Conservation (phyloP, 1,140 invertebrate genomes). For the Temnothorax longispinosus region DNA sequence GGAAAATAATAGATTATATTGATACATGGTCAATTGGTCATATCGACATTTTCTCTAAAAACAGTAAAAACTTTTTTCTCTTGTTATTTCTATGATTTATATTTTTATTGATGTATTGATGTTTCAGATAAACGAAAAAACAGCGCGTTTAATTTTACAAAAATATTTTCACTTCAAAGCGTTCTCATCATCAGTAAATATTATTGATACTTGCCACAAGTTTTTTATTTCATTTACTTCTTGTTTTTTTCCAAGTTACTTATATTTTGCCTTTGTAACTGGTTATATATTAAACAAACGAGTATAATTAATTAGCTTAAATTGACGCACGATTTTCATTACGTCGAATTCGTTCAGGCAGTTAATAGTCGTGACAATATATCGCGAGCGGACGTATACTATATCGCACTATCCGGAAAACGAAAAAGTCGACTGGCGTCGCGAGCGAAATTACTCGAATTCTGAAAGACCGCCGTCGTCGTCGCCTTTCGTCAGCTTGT, state of each 20-base stretch:
- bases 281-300: background rate
- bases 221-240: background rate
- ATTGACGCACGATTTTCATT: background rate
- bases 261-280: background rate
- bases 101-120: slow-evolving; percentile 2
- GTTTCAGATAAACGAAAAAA: slow-evolving; percentile 1
- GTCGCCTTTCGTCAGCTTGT: background rate
- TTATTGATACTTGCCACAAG: background rate
- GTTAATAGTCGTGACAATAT: slow-evolving; percentile 4
- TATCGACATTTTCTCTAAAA: background rate
- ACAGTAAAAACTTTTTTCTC: background rate
- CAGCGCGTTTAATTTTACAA: background rate
- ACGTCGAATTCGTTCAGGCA: background rate
- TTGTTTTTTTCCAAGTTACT: background rate
- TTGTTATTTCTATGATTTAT: background rate
- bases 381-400: background rate
- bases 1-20: background rate
- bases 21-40: no score
- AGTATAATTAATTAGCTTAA: background rate
- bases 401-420: background rate
- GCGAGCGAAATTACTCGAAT: slow-evolving; percentile 20
- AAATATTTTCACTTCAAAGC: slow-evolving; percentile 11
- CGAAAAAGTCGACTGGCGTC: background rate
- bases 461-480: slow-evolving; percentile 8
- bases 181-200: background rate